Conservation (phyloP, 2,888 invertebrate species). For the Dicranocentrus wangi region DNA sequence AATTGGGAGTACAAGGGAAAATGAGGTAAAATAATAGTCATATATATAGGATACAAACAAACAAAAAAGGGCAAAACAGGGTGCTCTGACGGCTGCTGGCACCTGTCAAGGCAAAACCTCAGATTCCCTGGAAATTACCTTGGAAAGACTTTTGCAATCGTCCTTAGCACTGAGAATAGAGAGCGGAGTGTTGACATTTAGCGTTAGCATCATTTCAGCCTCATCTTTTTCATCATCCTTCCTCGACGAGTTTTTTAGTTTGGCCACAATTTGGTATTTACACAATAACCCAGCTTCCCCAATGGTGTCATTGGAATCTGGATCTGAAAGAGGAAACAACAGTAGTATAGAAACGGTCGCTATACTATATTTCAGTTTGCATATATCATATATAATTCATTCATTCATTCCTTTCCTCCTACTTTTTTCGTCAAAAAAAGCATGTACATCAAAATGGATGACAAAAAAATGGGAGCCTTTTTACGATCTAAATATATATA, state of each 20-base stretch:
- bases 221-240: conserved; percentile 1
- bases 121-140: conserved; percentile 33
- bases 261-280: conserved; percentile 50
- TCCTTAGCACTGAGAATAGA: conserved; percentile 2
- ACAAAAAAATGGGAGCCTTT: too few species aligned
- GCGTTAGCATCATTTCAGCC: conserved; percentile 52
- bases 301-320: conserved; percentile 16
- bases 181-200: conserved; percentile 27
- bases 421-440: too few species aligned
- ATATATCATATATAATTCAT: too few species aligned
- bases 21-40: too few species aligned
- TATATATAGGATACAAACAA: too few species aligned
- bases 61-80: too few species aligned
- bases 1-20: too few species aligned
- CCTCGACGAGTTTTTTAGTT: conserved; percentile 34
- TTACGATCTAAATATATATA: too few species aligned
- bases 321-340: background rate
- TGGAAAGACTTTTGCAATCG: conserved; percentile 41
- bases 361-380: too few species aligned
- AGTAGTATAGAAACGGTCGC: too few species aligned
- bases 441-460: too few species aligned
- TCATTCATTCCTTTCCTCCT: too few species aligned
- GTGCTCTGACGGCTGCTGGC: background rate
- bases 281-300: conserved; percentile 37
- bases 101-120: conserved; percentile 6